These are phyloP conservation scores for Ophion ventricosus DNA, from an alignment of 2,888 invertebrate genomes.

Conservation along the genomic window DNA sequence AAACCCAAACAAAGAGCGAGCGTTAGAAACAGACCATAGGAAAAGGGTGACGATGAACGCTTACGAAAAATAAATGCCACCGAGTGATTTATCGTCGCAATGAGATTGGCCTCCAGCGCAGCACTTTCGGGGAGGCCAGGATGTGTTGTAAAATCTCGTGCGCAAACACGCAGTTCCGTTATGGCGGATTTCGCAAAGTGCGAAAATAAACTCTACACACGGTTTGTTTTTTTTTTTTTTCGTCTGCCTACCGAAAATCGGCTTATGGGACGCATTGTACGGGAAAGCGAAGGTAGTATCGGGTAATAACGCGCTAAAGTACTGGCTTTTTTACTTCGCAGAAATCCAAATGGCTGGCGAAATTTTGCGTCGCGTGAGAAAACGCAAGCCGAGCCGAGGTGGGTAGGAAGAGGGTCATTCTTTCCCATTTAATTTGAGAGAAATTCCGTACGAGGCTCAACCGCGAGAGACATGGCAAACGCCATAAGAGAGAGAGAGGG, in stretches of 20 bases:
- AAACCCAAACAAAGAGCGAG: slow-evolving; percentile 10
- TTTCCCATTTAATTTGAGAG: slow-evolving; percentile 64
- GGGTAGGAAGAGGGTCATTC: slow-evolving; percentile 45
- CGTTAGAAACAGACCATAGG: neutral
- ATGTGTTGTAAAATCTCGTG: slow-evolving; percentile 25
- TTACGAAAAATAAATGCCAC: slow-evolving; percentile 46
- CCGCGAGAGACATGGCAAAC: slow-evolving; percentile 24
- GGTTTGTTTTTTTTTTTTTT: neutral
- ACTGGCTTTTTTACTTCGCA: slow-evolving; percentile 17
- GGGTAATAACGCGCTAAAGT: slow-evolving; percentile 28
- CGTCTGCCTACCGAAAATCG: neutral
- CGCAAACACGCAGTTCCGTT: slow-evolving; percentile 34
- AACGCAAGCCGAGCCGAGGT: neutral
- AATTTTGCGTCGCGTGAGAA: slow-evolving; percentile 45
- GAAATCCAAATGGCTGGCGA: slow-evolving; percentile 40
- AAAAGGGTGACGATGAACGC: slow-evolving; percentile 15
- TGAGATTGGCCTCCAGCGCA: slow-evolving; percentile 36
- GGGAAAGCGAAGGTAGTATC: neutral
- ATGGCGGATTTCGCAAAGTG: slow-evolving; percentile 26
- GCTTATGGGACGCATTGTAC: neutral
- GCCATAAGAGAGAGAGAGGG: slow-evolving; percentile 19
- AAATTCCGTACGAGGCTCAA: slow-evolving; percentile 47
- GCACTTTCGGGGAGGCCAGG: slow-evolving; percentile 18
- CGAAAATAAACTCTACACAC: slow-evolving; percentile 18
- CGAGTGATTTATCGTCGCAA: slow-evolving; percentile 44